A percentile compares a stretch with the other conserved stretches of the same genome.
These are phyloP conservation scores for Dallia pectoralis DNA, from an alignment of 2,797 vertebrate genomes.

Conservation along the genomic window DNA sequence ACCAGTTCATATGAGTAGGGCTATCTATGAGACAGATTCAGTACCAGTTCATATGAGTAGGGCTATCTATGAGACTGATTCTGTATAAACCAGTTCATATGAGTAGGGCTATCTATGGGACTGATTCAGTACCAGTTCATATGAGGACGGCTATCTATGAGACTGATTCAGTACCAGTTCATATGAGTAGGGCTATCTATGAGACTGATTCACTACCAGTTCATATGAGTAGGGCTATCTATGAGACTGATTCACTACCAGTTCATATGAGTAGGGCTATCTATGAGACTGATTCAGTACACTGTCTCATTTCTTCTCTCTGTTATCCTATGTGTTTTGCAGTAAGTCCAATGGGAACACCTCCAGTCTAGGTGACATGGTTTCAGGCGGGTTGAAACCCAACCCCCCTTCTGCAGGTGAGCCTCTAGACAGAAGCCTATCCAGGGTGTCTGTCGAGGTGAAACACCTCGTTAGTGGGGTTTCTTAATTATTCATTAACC, in stretches of 20 bases:
- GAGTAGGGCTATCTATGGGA: background rate
- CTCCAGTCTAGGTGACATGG: conserved; percentile 98
- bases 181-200: background rate
- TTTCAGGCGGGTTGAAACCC: conserved; percentile 92
- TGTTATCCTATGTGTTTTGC: conserved; percentile 29
- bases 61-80: background rate
- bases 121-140: background rate
- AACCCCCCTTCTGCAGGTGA: conserved; percentile 89
- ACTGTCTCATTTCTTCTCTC: conserved; percentile 22
- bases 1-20: background rate
- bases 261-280: background rate
- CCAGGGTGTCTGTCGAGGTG: background rate
- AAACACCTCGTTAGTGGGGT: background rate
- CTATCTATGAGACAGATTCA: background rate
- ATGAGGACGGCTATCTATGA: background rate
- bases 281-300: conserved; percentile 17
- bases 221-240: background rate
- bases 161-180: conserved; percentile 1
- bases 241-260: background rate
- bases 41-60: background rate
- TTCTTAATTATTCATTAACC: background rate
- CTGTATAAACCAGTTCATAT: background rate
- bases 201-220: conserved; percentile 1
- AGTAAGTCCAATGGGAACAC: conserved; percentile 97
- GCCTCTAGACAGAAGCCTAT: conserved; percentile 29